Base-by-base conservation (phyloP, 2,888 invertebrate genomes). In the Apamea anceps region DNA sequence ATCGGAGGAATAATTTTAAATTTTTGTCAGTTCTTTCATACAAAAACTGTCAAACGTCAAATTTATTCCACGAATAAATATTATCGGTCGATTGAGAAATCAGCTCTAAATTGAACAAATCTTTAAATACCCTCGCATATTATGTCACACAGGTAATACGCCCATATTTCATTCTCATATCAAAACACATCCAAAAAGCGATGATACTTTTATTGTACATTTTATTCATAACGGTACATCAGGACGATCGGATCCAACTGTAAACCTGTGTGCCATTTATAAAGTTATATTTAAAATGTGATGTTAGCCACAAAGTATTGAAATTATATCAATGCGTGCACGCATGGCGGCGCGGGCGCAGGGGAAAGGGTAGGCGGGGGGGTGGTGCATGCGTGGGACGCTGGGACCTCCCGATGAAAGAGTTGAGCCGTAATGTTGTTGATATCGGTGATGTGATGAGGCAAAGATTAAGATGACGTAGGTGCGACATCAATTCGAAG, bases 261-360 rank as follows among this genome's bases (percentile, higher is more conserved):
- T 86, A 85, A 79, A 87, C 66, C n/a, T 60, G 75, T 70, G 66
- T 72, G 71, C 85, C 89, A 85, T 88, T 67, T 82, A 78, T 79
- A 88, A 77, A 21, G 72, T 83, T 81, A 48, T 84, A 79, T 87
- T 75, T 78, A 73, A 86, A 80, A 81, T 79, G 77, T 72, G 63
- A 72, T 54, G 80, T 82, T 75, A 83, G 71, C 72, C 45, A 75
- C 86, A 89, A 88, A 82, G 79, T 88, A 82, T 88, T 82, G 88
- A 85, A 85, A 88, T 89, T 74, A 89, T 89, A 84, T 85, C 82
- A 84, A 87, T 85, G 85, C 81, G 79, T 78, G 84, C 62, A 75
- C 79, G 85, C 83, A 79, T 79, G 54, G 63, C 37, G 25, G 66
- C 32, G 75, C 82, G 28, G 75, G 75, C 8, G 65, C 63, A 45